Percentiles rank a stretch among this genome's conserved stretches.
Evolutionary conservation across 2,888 invertebrate species (phyloP).

Genomic region (Miltochrista miniata): DNA sequence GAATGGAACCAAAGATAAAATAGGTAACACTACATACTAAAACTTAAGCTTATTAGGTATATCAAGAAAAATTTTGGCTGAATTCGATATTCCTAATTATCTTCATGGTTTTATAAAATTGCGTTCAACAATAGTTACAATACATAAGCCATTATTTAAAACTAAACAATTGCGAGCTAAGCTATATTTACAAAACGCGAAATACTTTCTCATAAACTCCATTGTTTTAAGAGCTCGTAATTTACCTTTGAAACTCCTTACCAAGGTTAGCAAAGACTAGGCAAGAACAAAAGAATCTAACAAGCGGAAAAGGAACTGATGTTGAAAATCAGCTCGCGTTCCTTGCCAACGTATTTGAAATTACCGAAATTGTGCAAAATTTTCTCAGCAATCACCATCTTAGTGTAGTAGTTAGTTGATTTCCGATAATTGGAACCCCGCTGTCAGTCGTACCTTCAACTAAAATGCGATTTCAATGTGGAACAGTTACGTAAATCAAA

Average conservation of each 20-base stretch:
- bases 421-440: slow-evolving; percentile 22
- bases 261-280: background rate
- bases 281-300: background rate
- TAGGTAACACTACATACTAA: no score
- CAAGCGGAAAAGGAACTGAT: background rate
- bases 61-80: no score
- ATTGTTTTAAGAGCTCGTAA: background rate
- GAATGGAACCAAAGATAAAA: no score
- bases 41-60: no score
- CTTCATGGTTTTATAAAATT: no score
- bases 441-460: slow-evolving; percentile 13
- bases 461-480: slow-evolving; percentile 18
- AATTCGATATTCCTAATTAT: no score
- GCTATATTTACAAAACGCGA: background rate
- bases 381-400: slow-evolving; percentile 29
- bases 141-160: no score
- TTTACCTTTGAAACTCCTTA: background rate
- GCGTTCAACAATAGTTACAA: no score
- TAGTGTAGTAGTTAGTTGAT: slow-evolving; percentile 21
- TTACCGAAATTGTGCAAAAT: slow-evolving; percentile 26
- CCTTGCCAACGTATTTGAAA: slow-evolving; percentile 25
- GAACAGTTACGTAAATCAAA: slow-evolving; percentile 15
- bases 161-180: background rate
- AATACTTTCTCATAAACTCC: background rate
- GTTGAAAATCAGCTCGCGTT: slow-evolving; percentile 8